Percentiles rank a stretch among this genome's conserved stretches.
Conservation (phyloP, 2,113 vertebrate species). For the Tinamus guttatus region DNA sequence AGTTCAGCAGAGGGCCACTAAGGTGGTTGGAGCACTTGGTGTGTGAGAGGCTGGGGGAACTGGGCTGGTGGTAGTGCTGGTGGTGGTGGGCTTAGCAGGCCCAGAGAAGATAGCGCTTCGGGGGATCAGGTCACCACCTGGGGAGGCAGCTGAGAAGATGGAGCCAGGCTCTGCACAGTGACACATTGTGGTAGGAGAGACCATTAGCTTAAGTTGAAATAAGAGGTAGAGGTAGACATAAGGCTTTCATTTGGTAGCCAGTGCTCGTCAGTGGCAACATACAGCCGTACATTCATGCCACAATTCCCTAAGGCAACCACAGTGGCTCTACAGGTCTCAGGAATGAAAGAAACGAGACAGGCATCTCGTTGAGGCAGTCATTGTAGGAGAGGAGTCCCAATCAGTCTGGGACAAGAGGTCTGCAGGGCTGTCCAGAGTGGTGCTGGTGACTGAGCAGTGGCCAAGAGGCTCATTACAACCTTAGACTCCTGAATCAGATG, state of each 20-base stretch:
- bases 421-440: neutral
- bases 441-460: neutral
- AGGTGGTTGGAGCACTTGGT: neutral
- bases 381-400: neutral
- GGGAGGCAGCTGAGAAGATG: neutral
- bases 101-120: neutral
- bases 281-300: neutral
- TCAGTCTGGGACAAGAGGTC: neutral
- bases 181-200: neutral
- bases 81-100: too few species aligned
- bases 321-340: fast-evolving
- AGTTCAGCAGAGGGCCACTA: neutral
- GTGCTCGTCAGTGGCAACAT: neutral
- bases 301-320: neutral
- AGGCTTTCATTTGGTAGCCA: neutral
- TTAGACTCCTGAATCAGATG: neutral
- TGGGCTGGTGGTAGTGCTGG: neutral
- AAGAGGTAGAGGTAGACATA: neutral
- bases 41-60: neutral
- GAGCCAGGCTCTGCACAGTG: neutral
- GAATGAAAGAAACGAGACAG: neutral
- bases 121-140: neutral
- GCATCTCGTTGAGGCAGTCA: neutral
- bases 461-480: neutral
- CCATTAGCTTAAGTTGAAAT: neutral